Evolutionary conservation across 2,888 invertebrate species (phyloP), one percentile per base, ranked within the genome.

Genomic region (Gryllus longicercus): DNA sequence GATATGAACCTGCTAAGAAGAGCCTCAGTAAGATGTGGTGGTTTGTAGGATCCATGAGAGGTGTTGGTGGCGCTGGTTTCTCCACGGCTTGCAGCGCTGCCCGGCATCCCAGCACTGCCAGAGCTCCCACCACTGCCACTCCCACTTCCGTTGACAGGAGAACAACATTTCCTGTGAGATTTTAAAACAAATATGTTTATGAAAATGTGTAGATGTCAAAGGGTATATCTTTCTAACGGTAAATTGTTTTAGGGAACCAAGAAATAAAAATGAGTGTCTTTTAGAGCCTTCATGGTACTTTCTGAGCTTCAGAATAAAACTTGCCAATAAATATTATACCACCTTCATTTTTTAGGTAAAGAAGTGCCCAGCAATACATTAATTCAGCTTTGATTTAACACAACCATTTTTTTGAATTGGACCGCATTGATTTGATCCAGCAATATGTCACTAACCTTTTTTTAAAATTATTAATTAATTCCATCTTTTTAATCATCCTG

Each of bases 21-120:
- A 1, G 89, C 90, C 85, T 92, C 91, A 0, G 93, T 93, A 14
- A 93, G 86, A 23, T 89, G 89, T 0, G 89, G 88, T 11, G 88
- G 87, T 77, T 79, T 79, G 78, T 82, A 82, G 2, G 78, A 75
- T 14, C 76, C 76, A 10, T 74, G 88, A 88, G 1, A 87, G 87
- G 86, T 87, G 12, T 87, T 88, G 1, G 87, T 85, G 77, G 88
- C 87, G 81, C 89, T 90, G 0, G 88, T 89, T 75, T 88, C 87
- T 3, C 88, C 88, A 18, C 88, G 88, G n/a, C 84, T 82, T 38
- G 85, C 88, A 84, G 90, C 90, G 81, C 91, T 91, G 74, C 88
- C 89, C 18, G 89, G 92, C 21, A 90, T 87, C 5, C 78, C 78
- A 23, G 76, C 79, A 79, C 82, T 82, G 75, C 78, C 80, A 50